Conservation (phyloP, 2,113 vertebrate genomes). For the Fukomys damarensis region DNA sequence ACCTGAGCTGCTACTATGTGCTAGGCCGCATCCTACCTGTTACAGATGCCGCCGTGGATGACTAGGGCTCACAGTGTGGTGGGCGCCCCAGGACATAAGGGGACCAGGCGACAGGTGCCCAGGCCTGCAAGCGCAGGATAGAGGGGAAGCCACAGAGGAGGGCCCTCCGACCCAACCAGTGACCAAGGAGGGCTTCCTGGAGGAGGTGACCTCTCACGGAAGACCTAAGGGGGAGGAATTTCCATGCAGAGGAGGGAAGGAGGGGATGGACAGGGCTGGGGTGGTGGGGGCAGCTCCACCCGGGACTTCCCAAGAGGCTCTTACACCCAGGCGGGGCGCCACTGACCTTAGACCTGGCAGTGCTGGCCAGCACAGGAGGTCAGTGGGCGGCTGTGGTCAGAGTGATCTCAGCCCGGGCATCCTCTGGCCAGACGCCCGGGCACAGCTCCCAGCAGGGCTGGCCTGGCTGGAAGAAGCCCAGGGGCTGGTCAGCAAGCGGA, state of each 20-base stretch:
- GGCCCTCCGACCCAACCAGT: neutral
- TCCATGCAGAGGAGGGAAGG: neutral
- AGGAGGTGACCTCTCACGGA: neutral
- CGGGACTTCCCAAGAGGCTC: neutral
- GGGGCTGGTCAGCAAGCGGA: neutral
- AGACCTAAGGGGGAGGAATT: neutral
- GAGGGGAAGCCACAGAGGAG: neutral
- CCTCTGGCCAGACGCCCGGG: too few species aligned
- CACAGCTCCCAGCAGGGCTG: neutral
- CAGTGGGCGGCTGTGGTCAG: neutral
- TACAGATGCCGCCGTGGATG: fast-evolving
- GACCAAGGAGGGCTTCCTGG: neutral
- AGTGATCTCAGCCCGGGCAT: neutral
- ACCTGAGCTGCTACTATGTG: neutral
- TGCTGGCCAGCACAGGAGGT: too few species aligned
- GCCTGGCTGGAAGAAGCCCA: neutral
- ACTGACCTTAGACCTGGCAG: neutral
- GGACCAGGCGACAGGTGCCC: fast-evolving
- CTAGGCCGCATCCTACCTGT: neutral
- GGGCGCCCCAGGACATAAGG: neutral
- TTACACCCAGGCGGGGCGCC: neutral
- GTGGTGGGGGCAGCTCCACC: neutral
- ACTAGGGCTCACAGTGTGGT: neutral
- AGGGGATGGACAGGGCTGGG: too few species aligned
- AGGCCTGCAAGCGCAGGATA: neutral